Base-by-base conservation (phyloP, 2,797 vertebrate species). In the Zalophus californianus region DNA sequence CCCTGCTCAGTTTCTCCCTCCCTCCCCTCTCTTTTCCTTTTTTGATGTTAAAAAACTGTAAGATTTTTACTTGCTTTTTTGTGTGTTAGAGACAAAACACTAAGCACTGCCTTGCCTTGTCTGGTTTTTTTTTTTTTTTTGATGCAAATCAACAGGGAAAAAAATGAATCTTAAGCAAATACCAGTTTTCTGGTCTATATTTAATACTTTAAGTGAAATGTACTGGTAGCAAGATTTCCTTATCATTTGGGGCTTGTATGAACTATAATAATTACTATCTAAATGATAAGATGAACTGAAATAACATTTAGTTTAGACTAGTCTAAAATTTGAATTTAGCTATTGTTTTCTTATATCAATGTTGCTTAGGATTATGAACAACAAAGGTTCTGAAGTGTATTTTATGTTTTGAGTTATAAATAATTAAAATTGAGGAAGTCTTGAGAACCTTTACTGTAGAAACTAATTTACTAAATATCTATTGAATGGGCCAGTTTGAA, bases 121-220 rank as follows among this genome's bases (percentile, higher is more conserved):
- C 70, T 91, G 27, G 77, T 86, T 96, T 97, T 91, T 50, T 86
- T 97, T 91, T 50, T 86, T 85, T 96, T 97, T 92, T 38, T 87
- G 54, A 23, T 92, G 44, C 90, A 94, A 75, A 86, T 93, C 68
- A 92, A 32, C 7, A 70, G 62, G 27, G 72, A 60, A 96, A 96
- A 60, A 54, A 75, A 10, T 44, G 15, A 91, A 78, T 86, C 41
- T 93, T 86, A 92, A 79, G 50, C 38, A 94, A 58, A 88, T 89
- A n/a, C 41, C 29, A 60, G 23, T 64, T 94, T 89, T 95, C 54
- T 84, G 29, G 29, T 23, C 56, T 90, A 79, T 64, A 48, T 56
- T 92, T 91, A 83, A 62, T 82, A 56, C 27, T 86, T 79, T 58
- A 88, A 88, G 66, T 52, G 58, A 54, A 44, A 38, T 77, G 12